Conservation (phyloP, 1,140 invertebrate species). For the Hycleus cichorii region DNA sequence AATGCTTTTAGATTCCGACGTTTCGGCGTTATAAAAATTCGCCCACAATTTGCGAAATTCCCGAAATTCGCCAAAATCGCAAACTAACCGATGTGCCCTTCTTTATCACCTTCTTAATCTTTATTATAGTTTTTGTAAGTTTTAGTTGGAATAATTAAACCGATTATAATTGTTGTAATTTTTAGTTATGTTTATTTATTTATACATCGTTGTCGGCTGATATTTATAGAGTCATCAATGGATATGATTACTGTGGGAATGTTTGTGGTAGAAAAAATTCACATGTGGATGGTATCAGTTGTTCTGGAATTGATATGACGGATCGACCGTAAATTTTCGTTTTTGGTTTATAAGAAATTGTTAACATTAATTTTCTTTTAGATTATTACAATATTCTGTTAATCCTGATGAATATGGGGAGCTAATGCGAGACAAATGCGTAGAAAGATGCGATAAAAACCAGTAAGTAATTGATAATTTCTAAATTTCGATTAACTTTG, state of each 20-base stretch:
- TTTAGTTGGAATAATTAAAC: not conserved
- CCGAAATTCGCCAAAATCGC: slow-evolving; percentile 3
- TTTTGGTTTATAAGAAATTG: too few species aligned
- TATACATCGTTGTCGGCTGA: slow-evolving; percentile 3
- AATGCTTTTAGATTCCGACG: not conserved
- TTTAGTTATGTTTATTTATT: slow-evolving; percentile 1
- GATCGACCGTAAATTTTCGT: slow-evolving; percentile 1
- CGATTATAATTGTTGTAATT: not conserved
- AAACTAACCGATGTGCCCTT: not conserved
- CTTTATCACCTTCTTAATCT: not conserved
- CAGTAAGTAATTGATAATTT: too few species aligned
- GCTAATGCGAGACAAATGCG: too few species aligned
- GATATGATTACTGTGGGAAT: slow-evolving; percentile 6
- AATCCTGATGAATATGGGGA: too few species aligned
- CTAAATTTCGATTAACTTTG: too few species aligned
- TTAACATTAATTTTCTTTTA: too few species aligned
- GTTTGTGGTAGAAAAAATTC: slow-evolving; percentile 8
- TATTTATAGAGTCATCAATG: not conserved
- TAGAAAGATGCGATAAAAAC: too few species aligned
- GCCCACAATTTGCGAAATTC: not conserved
- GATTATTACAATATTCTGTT: too few species aligned
- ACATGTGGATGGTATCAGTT: not conserved
- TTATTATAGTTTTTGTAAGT: slow-evolving; percentile 1
- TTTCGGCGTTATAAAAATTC: slow-evolving; percentile 1
- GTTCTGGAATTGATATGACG: slow-evolving; percentile 4